Percentiles rank a stretch among this genome's conserved stretches.
phyloP scores from a whole-genome alignment of 2,113 vertebrate genomes.

The Sigmodon hispidus region DNA sequence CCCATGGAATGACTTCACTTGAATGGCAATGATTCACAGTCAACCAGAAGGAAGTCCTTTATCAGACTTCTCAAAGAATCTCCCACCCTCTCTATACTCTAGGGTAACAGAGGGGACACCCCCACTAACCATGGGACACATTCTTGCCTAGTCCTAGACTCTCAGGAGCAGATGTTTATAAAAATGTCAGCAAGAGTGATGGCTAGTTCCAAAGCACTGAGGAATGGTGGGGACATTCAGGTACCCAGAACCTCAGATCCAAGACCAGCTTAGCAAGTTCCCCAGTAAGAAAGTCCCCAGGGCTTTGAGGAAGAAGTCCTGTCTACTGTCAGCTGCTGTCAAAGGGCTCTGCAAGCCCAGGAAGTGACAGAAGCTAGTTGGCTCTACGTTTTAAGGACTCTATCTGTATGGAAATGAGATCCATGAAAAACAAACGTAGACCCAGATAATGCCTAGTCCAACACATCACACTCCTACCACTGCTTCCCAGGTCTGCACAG shows the following conservation, averaged over 20 bases:
- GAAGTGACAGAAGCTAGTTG: background rate
- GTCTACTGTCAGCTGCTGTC: background rate
- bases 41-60: background rate
- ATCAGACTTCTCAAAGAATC: background rate
- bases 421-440: background rate
- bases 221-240: fast-evolving
- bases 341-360: background rate
- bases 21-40: background rate
- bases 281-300: background rate
- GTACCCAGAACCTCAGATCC: background rate
- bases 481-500: too few species aligned
- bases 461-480: background rate
- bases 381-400: background rate
- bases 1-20: background rate
- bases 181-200: background rate
- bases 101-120: background rate
- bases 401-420: background rate
- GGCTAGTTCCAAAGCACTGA: too few species aligned
- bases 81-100: background rate
- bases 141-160: background rate
- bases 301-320: too few species aligned
- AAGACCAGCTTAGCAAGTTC: background rate
- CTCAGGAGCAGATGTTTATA: background rate
- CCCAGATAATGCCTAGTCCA: background rate
- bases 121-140: background rate